A percentile compares a stretch with the other conserved stretches of the same genome.
Evolutionary conservation across 2,888 invertebrate species (phyloP).

Genomic region (Trilocha varians): DNA sequence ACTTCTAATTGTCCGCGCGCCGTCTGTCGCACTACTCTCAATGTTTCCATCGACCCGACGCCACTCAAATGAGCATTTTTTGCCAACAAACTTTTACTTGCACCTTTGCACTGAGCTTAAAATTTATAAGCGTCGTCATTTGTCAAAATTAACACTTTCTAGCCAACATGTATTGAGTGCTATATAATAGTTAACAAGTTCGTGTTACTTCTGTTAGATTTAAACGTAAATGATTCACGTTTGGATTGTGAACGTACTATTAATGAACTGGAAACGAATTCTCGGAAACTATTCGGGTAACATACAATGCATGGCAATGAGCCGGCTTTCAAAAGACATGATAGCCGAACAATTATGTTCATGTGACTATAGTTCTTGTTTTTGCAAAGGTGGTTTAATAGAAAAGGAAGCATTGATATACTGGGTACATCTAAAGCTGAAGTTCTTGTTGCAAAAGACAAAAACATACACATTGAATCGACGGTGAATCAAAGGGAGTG

Average conservation of each 20-base stretch:
- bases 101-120: not conserved
- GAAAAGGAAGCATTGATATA: not conserved
- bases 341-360: too few relatives aligned
- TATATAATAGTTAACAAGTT: not conserved
- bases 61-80: conserved; percentile 34
- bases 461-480: conserved; percentile 34
- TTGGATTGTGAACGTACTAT: not conserved
- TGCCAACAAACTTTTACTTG: conserved; percentile 16
- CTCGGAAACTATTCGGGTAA: too few relatives aligned
- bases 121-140: not conserved
- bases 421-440: not conserved
- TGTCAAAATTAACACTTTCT: not conserved
- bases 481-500: conserved; percentile 58
- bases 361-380: too few relatives aligned
- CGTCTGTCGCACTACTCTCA: conserved; percentile 28
- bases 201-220: not conserved
- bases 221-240: not conserved
- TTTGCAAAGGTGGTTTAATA: too few relatives aligned
- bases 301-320: too few relatives aligned
- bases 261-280: not conserved
- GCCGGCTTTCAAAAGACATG: too few relatives aligned
- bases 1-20: conserved; percentile 41
- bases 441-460: conserved; percentile 23
- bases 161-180: not conserved
- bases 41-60: conserved; percentile 40